Base-by-base conservation (phyloP, 2,113 vertebrate species). In the Genyomyrus donnyi region DNA sequence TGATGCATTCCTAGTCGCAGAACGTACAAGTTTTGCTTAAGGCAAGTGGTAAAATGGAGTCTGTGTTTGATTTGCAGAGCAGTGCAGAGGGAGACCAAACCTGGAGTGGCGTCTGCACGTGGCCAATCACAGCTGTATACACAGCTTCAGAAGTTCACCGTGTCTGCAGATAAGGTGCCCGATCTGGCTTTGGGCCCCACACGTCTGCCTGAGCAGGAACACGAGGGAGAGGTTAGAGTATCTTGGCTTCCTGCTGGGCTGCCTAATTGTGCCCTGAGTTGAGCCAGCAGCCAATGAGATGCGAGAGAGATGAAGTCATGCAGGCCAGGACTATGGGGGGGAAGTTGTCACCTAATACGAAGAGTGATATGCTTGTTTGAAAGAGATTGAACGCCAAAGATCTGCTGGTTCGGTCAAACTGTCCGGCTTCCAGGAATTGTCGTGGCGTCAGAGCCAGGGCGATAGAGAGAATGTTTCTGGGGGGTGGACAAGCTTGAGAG, bases 151-250 rank as follows among this genome's bases (percentile, higher is more conserved):
- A 94, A 95, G 93, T 96, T 96, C 92, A 96, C 95, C 0, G 93
- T 95, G 89, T 96, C 96, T 89, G 95, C 95, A 89, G 95, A 96
- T 93, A 96, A 96, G 96, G 96, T 96, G 91, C 90, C 52, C 24
- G 1, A 5, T 91, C 77, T 85, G 88, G 90, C 56, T 87, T 83
- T 74, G 27, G 80, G 53, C 88, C 27, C 87, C 83, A 24, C 53
- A 42, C 2, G 13, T 66, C 58, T 39, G 21, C n/a, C 6, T 4
- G 58, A 49, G 87, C 53, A 58, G 17, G 39, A 88, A 88, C 3
- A 15, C 42, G 21, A 53, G 21, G 35, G 21, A 62, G 50, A 84
- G 49, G 24, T 56, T 56, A 17, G 74, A 53, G 27, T 53, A 52
- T 84, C 48, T 31, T 21, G 66, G 27, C 15, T 24, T 35, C 66